Conservation (phyloP, 2,888 invertebrate genomes). For the Tupiocoris notatus region DNA sequence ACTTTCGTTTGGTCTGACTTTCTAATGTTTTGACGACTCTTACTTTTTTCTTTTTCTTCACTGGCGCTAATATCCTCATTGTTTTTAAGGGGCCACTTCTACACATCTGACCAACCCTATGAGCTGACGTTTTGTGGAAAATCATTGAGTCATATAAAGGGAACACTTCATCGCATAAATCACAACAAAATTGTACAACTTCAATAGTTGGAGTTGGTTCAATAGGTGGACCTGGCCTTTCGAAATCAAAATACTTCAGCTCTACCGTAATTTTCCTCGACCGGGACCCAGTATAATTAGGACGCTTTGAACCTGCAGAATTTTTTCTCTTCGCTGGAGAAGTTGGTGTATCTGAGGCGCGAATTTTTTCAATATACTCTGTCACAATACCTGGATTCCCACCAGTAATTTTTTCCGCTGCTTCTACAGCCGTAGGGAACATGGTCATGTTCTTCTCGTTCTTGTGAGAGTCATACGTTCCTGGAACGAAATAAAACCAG, state of each 20-base stretch:
- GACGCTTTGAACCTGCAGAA: not conserved
- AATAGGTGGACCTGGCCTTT: not conserved
- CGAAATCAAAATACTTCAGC: not conserved
- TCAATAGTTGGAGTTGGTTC: not conserved
- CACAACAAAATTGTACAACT: not conserved
- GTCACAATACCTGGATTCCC: constrained; percentile 70
- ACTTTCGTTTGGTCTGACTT: not conserved
- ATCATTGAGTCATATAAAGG: not conserved
- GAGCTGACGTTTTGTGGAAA: not conserved
- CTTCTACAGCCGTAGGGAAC: constrained; percentile 73
- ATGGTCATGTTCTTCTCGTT: constrained; percentile 64
- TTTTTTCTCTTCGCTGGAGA: not conserved
- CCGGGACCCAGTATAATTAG: not conserved
- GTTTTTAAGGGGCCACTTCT: not conserved
- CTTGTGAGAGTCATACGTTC: constrained; percentile 6
- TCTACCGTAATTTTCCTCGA: not conserved
- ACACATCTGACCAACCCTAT: not conserved
- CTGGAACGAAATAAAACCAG: not conserved
- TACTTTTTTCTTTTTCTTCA: not conserved
- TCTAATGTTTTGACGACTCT: not conserved
- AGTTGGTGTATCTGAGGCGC: not conserved
- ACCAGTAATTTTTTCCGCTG: constrained; percentile 69
- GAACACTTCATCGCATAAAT: not conserved
- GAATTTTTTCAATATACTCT: constrained; percentile 52
- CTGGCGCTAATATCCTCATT: too few species aligned